phyloP scores from a whole-genome alignment of 2,113 vertebrate genomes.

The Ictalurus punctatus region DNA sequence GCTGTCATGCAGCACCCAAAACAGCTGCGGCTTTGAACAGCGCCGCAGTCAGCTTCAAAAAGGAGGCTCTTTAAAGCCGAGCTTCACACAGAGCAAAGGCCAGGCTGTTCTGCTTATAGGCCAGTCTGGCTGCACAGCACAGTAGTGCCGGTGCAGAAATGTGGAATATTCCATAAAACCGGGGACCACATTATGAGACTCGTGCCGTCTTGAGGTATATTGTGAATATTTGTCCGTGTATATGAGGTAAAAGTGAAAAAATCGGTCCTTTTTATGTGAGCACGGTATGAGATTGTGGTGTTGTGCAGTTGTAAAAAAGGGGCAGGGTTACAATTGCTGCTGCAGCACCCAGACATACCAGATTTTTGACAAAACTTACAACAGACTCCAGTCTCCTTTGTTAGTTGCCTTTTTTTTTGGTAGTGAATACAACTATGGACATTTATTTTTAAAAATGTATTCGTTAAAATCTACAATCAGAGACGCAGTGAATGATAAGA shows the following conservation, averaged over 20 bases:
- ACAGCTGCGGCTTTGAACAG: conserved; percentile 83
- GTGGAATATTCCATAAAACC: conserved; percentile 30
- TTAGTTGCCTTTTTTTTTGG: not conserved
- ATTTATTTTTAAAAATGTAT: not conserved
- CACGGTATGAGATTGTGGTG: not conserved
- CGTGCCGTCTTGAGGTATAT: not conserved
- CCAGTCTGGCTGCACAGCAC: conserved; percentile 24
- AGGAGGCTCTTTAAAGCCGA: conserved; percentile 71
- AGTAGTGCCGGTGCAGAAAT: not conserved
- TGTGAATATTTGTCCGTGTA: not conserved
- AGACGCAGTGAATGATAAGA: not conserved
- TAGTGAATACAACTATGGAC: not conserved
- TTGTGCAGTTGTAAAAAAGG: not conserved
- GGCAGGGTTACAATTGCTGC: not conserved
- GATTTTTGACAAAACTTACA: not conserved
- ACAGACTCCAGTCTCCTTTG: not conserved
- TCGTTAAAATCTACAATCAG: not conserved
- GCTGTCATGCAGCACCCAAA: conserved; percentile 79
- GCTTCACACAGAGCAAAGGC: conserved; percentile 70
- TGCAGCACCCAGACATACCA: not conserved
- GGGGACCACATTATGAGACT: not conserved
- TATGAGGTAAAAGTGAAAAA: not conserved
- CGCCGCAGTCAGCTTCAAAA: conserved; percentile 79
- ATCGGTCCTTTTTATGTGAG: not conserved
- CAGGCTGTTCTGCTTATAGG: conserved; percentile 49